Evolutionary conservation across 2,888 invertebrate genomes (phyloP).

Genomic region (Drosophila villosipedis): DNA sequence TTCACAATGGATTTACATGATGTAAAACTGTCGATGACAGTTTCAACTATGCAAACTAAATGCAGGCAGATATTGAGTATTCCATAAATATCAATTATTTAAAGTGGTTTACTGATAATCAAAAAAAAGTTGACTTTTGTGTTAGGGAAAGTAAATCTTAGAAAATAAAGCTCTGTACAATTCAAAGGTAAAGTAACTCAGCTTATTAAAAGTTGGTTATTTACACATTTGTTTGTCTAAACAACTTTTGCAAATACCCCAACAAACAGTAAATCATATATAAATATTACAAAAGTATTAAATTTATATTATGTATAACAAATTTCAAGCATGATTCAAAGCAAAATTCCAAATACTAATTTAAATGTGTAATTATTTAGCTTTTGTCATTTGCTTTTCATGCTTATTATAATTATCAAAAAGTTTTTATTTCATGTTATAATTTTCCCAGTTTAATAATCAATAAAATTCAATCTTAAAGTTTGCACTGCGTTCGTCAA

Average conservation of each 20-base stretch:
- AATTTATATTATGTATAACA: not conserved
- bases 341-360: not conserved
- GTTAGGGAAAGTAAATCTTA: not conserved
- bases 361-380: not conserved
- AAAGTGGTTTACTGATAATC: too few relatives aligned
- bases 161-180: not conserved
- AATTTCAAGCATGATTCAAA: not conserved
- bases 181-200: not conserved
- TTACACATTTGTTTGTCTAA: not conserved
- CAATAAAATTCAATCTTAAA: not conserved
- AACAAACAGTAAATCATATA: not conserved
- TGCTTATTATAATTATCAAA: not conserved
- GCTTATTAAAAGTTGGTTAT: not conserved
- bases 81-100: not conserved
- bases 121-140: not conserved
- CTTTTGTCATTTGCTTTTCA: not conserved
- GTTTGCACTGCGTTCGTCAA: conserved; percentile 2
- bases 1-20: conserved; percentile 8
- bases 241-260: not conserved
- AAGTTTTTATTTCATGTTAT: not conserved
- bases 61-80: not conserved
- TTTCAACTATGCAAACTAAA: not conserved
- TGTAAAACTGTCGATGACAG: not conserved
- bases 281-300: too few relatives aligned
- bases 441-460: not conserved